Conservation (phyloP, 2,797 vertebrate species). For the Babyrousa celebensis region DNA sequence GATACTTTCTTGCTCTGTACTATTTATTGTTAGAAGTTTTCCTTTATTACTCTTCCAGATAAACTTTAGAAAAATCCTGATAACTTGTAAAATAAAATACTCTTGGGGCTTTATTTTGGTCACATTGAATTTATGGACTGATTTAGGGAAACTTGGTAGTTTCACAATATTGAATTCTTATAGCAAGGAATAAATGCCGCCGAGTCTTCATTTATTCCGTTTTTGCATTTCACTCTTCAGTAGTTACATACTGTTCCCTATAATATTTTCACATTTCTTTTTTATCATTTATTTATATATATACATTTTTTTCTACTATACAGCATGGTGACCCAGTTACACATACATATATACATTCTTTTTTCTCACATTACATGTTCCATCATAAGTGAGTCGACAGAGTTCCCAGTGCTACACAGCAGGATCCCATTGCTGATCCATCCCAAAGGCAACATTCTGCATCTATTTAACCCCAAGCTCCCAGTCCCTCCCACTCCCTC, state of each 20-base stretch:
- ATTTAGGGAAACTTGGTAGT: neutral
- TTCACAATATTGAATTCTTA: conserved; percentile 35
- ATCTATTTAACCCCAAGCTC: too few relatives aligned
- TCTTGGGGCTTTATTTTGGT: neutral
- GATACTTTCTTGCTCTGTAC: neutral
- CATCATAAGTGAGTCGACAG: too few relatives aligned
- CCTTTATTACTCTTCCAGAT: neutral
- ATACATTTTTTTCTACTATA: too few relatives aligned
- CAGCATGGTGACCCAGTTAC: too few relatives aligned
- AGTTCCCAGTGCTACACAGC: too few relatives aligned
- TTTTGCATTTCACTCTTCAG: neutral
- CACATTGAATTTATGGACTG: neutral
- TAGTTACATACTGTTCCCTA: neutral
- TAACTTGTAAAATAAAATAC: conserved; percentile 13
- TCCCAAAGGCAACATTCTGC: too few relatives aligned
- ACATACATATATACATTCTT: too few relatives aligned
- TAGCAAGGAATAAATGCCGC: neutral
- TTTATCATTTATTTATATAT: too few relatives aligned
- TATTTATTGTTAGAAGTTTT: conserved; percentile 2
- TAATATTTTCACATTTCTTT: neutral
- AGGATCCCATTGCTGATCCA: too few relatives aligned
- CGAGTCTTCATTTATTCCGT: neutral
- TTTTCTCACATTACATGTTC: too few relatives aligned
- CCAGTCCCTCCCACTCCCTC: too few relatives aligned
- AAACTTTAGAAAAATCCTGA: conserved; percentile 2